phyloP scores from a whole-genome alignment of 2,888 invertebrate genomes.

The Synergus laeviventris region DNA sequence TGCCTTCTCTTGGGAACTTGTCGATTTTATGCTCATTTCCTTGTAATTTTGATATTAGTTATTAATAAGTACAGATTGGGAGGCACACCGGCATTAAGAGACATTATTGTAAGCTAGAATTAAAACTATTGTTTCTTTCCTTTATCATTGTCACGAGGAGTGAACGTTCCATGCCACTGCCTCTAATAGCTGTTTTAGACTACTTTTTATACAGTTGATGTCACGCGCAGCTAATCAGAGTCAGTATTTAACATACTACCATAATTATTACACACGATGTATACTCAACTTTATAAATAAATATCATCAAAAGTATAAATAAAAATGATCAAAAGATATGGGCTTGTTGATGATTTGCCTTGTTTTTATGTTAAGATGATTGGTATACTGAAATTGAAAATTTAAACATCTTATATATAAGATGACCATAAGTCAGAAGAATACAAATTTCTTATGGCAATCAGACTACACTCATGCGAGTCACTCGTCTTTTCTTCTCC shows the following conservation, averaged over 20 bases:
- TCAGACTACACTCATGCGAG: no score
- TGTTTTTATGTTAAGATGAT: background rate
- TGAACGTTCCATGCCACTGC: slow-evolving; percentile 58
- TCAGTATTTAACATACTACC: slow-evolving; percentile 69
- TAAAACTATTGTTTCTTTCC: slow-evolving; percentile 32
- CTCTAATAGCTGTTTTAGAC: slow-evolving; percentile 67
- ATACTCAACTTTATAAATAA: slow-evolving; percentile 74
- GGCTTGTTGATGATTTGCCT: background rate
- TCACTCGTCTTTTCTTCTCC: no score
- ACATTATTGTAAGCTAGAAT: slow-evolving; percentile 40
- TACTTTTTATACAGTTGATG: slow-evolving; percentile 72
- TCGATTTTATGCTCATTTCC: slow-evolving; percentile 51
- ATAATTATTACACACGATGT: slow-evolving; percentile 70
- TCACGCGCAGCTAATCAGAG: slow-evolving; percentile 69
- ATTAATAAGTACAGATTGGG: slow-evolving; percentile 39
- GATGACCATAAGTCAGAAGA: no score
- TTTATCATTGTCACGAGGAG: slow-evolving; percentile 32
- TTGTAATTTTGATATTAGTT: slow-evolving; percentile 27
- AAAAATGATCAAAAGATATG: background rate
- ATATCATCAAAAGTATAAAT: slow-evolving; percentile 49
- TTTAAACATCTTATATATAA: no score
- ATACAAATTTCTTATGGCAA: no score
- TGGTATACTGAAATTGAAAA: no score
- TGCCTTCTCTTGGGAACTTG: slow-evolving; percentile 70
- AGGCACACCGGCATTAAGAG: slow-evolving; percentile 46